These are phyloP conservation scores for Heterodera carotae DNA, from an alignment of 1,140 invertebrate species.

Conservation along the genomic window DNA sequence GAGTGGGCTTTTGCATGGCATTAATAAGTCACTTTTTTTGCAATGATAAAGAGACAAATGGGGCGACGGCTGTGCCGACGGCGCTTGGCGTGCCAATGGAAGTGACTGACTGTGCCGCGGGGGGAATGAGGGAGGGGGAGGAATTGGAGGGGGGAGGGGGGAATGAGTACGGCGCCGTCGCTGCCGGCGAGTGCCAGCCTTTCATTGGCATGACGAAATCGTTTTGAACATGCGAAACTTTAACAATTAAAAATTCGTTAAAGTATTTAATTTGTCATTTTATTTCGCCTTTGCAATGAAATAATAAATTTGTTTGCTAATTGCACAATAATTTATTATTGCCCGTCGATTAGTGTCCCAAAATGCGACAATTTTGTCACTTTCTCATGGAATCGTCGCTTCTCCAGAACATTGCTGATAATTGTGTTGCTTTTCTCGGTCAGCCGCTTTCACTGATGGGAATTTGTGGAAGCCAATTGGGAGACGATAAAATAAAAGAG, in stretches of 20 bases:
- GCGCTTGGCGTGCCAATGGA: no score
- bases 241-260: background rate
- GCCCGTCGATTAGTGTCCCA: background rate
- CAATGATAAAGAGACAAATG: background rate
- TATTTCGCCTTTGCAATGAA: background rate
- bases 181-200: background rate
- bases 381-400: conserved; percentile 1
- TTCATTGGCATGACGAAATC: background rate
- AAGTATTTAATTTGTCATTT: background rate
- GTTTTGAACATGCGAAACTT: background rate
- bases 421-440: background rate
- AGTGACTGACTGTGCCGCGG: no score
- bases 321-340: conserved; percentile 4
- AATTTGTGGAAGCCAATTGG: conserved; percentile 16
- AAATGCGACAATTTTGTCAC: conserved; percentile 13
- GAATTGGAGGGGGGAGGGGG: no score
- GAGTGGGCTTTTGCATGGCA: background rate
- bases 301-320: background rate
- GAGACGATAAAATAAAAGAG: background rate
- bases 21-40: background rate
- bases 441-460: background rate
- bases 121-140: no score
- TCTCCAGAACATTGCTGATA: background rate
- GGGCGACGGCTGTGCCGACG: background rate
- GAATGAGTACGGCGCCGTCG: no score